Conservation (phyloP, 2,888 invertebrate genomes). For the Nowickia ferox region DNA sequence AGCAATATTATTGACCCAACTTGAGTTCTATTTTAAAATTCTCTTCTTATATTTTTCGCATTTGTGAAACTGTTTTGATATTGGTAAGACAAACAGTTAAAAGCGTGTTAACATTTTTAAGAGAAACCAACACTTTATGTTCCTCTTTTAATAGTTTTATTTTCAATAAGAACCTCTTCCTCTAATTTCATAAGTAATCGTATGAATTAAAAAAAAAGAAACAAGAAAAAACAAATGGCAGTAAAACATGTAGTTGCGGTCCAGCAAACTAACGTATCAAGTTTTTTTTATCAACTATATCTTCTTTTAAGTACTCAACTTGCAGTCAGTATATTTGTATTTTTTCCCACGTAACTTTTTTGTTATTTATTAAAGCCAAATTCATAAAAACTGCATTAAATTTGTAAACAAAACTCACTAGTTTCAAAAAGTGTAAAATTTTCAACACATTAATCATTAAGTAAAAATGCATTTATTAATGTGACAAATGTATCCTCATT, state of each 20-base stretch:
- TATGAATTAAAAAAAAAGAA: not conserved
- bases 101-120: constrained; percentile 9
- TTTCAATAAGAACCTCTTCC: not conserved
- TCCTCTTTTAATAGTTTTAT: constrained; percentile 40
- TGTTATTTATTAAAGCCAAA: constrained; percentile 21
- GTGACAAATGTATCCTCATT: too few relatives aligned
- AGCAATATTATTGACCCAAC: constrained; percentile 34
- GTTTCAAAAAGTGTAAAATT: not conserved
- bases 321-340: not conserved
- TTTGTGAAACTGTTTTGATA: not conserved
- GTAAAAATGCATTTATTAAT: too few relatives aligned
- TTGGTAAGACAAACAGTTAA: constrained; percentile 3
- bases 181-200: not conserved
- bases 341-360: not conserved
- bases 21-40: not conserved
- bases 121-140: not conserved
- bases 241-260: not conserved
- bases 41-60: not conserved
- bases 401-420: not conserved
- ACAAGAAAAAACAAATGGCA: not conserved
- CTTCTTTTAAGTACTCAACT: not conserved
- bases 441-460: too few relatives aligned
- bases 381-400: constrained; percentile 6
- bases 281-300: not conserved
- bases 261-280: not conserved